Conservation (phyloP, 2,113 vertebrate genomes). For the Zosterops japonicus region DNA sequence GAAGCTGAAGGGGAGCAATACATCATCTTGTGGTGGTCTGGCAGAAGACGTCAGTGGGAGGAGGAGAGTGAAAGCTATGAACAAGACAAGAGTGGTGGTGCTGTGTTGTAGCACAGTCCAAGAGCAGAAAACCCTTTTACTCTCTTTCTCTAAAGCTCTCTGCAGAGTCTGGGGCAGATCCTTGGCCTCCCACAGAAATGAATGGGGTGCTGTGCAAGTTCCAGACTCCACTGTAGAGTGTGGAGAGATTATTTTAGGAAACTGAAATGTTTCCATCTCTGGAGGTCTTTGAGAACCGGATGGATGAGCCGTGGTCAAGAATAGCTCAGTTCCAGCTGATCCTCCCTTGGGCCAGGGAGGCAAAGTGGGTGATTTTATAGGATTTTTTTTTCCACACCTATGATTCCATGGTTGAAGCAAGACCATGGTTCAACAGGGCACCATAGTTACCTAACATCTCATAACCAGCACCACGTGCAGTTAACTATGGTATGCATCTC, state of each 20-base stretch:
- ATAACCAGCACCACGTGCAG: background rate
- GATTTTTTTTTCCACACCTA: background rate
- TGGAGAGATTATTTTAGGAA: constrained; percentile 11
- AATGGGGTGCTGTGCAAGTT: background rate
- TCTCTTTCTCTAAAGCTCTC: background rate
- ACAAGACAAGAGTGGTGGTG: background rate
- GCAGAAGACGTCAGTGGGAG: background rate
- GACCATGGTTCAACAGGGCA: background rate
- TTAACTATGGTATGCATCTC: background rate
- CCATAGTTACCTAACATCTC: background rate
- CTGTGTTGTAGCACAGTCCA: accelerated
- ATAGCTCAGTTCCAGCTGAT: background rate
- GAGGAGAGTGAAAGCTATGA: background rate
- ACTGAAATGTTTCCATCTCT: background rate
- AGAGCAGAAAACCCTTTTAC: background rate
- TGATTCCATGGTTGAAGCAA: background rate
- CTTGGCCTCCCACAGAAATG: background rate
- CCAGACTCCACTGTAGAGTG: accelerated
- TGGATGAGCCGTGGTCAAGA: background rate
- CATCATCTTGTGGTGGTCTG: too few relatives aligned
- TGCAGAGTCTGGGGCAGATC: background rate
- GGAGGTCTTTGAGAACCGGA: background rate
- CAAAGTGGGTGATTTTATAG: background rate
- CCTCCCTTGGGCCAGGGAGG: background rate
- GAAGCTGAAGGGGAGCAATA: background rate